Base-by-base conservation (phyloP, 2,888 invertebrate species). In the Cinara cedri region DNA sequence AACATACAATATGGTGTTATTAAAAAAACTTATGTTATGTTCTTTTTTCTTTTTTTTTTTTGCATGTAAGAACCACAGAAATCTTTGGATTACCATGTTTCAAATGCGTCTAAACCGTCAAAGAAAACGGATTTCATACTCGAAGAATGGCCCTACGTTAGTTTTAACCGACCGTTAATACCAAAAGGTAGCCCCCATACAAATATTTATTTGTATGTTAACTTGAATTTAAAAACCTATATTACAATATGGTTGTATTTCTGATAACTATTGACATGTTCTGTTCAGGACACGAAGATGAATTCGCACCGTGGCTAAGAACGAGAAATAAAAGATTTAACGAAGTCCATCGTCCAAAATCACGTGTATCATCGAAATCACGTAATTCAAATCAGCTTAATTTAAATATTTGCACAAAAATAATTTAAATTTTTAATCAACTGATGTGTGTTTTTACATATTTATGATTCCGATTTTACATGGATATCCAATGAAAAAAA, bases 91-190 rank as follows among this genome's bases (percentile, higher is more conserved):
- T 21, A 42, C 16, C 19, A 49, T n/a, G 6, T 49, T 3, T 16
- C 16, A 24, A 71, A 71, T 16, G 10, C 42, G 16, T 21, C 55
- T 51, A 34, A 74, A 19, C 51, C 74, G 6, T 74, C 19, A 16
- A 74, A 74, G 42, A 74, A 63, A 51, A 63, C 74, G 0, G 42
- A 74, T 46, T 63, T 62, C n/a, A 21, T 34, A 10, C 51, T 74
- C 2, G 49, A 34, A 51, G 51, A 74, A 26, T 63, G 74, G 74
- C 63, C 74, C 3, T 51, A 63, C 21, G 51, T 21, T 19, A 49
- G 26, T 21, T 21, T 19, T 10, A 74, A 51, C 16, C n/a, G 42
- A 8, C 63, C 42, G 4, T 42, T 63, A 63, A 21, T 55, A 16
- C 4, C 24, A 44, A 55, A 55, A 16, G 55, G 71, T 71, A 44